Evolutionary conservation across 2,113 vertebrate genomes (phyloP).

Genomic region (Columba janthina): DNA sequence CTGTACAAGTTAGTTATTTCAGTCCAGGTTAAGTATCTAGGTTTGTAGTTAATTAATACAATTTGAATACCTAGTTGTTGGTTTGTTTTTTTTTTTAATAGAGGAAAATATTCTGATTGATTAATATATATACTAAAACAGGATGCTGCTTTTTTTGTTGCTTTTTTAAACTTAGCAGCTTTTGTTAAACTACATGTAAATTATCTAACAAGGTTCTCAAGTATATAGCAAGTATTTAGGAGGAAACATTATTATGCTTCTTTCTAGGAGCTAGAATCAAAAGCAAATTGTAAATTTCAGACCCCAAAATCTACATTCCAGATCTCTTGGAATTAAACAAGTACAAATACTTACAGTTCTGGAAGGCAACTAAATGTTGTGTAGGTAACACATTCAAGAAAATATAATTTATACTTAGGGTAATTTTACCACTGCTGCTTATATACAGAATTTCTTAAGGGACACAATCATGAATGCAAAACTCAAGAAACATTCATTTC

Average conservation of each 20-base stretch:
- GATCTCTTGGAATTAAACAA: conserved; percentile 18
- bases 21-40: neutral
- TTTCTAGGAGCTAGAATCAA: conserved; percentile 30
- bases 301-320: conserved; percentile 5
- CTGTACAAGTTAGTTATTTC: conserved; percentile 19
- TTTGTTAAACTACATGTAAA: conserved; percentile 59
- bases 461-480: neutral
- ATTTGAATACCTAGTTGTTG: conserved; percentile 4
- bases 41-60: conserved; percentile 33
- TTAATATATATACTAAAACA: neutral
- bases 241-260: conserved; percentile 59
- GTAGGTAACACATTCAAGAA: neutral
- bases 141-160: no score
- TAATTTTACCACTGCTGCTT: neutral
- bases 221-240: conserved; percentile 23
- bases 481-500: neutral
- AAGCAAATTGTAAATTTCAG: conserved; percentile 43
- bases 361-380: neutral
- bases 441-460: conserved; percentile 39
- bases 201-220: conserved; percentile 53
- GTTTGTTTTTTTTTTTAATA: conserved; percentile 30
- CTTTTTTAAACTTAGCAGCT: neutral
- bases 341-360: neutral
- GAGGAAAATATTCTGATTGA: conserved; percentile 14
- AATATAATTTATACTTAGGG: conserved; percentile 29